Evolutionary conservation across 2,113 vertebrate species (phyloP).

Genomic region (Syngnathus typhle): DNA sequence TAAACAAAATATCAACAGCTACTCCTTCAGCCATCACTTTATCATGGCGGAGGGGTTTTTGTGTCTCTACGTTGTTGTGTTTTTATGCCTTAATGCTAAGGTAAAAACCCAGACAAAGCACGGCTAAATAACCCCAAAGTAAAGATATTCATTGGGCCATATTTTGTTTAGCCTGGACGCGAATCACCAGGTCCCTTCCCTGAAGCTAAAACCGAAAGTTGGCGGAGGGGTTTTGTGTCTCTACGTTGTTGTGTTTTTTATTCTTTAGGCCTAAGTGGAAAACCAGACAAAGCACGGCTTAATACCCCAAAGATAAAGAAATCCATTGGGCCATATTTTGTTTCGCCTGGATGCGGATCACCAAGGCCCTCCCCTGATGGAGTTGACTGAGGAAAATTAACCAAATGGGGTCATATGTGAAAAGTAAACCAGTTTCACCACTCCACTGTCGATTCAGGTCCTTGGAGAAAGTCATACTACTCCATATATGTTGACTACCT

Average conservation of each 20-base stretch:
- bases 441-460: not conserved
- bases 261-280: not conserved
- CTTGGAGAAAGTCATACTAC: not conserved
- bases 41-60: not conserved
- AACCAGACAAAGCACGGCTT: not conserved
- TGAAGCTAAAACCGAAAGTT: not conserved
- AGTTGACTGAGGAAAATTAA: not conserved
- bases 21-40: not conserved
- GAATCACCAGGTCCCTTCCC: not conserved
- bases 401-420: not conserved
- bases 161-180: not conserved
- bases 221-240: not conserved
- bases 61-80: not conserved
- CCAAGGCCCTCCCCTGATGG: not conserved
- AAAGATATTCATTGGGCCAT: not conserved
- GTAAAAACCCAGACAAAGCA: not conserved
- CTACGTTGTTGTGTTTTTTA: no score
- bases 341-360: not conserved
- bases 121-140: not conserved
- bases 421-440: not conserved
- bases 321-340: not conserved
- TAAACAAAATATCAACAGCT: not conserved
- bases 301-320: not conserved
- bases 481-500: no score
- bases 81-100: not conserved